Evolutionary conservation across 2,888 invertebrate genomes (phyloP), one percentile per base, ranked within the genome.

Genomic region (Athripsodes cinereus): DNA sequence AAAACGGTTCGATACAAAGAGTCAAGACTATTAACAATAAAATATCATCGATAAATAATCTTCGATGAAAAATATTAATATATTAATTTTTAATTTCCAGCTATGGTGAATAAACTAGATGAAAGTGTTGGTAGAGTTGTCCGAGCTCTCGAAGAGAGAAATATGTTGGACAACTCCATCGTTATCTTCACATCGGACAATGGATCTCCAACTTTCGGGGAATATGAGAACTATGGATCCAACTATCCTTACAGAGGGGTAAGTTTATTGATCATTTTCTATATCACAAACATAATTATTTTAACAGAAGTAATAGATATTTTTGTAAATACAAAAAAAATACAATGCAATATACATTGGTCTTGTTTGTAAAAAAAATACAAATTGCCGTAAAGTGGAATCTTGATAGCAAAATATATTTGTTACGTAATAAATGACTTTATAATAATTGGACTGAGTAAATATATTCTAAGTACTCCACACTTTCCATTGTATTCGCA

Each of bases 181-280:
- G 80, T 96, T 54, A 72, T 92, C 1, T 96, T 96, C 69, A 83
- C 88, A 65, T 88, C 92, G 11, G 96, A 96, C 70, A 96, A 96
- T 69, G 93, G 94, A 0, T 91, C 87, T 0, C 90, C 90, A 52
- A 86, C 90, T 1, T 75, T 80, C 57, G 92, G 91, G 0, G 67
- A 80, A 52, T 83, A 85, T 67, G 69, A 78, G 52, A 95, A 92
- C 72, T 82, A 82, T 52, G 90, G 85, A 10, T 89, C 88, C 18
- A 90, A 90, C 72, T 88, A 82, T 79, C 91, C 91, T n/a, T 70
- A 91, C 11, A 79, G 87, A 70, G 91, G 91, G 20, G 85, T 87
- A 73, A 74, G 75, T 69, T n/a, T n/a, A n/a, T n/a, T n/a, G n/a
- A n/a, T n/a, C n/a, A n/a, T n/a, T n/a, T n/a, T n/a, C n/a, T n/a